These are phyloP conservation scores for Metacarcinus magister DNA, from an alignment of 2,888 invertebrate species.

Conservation along the genomic window DNA sequence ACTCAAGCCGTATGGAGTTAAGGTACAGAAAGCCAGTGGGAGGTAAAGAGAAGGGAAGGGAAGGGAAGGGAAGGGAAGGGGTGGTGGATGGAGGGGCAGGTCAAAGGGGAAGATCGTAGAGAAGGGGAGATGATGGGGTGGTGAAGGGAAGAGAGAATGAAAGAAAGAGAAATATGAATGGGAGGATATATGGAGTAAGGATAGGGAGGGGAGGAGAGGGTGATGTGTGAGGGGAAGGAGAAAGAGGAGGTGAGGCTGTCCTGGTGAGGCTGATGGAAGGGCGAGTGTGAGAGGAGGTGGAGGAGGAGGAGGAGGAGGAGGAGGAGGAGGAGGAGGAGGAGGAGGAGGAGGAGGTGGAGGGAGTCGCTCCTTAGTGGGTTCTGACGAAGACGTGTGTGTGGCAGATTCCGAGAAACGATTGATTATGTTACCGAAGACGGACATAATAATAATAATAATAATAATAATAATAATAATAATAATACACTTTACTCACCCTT, in stretches of 20 bases:
- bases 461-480: not conserved
- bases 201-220: not conserved
- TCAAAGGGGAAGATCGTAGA: not conserved
- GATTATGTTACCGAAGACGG: not conserved
- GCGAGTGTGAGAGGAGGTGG: not conserved
- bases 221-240: not conserved
- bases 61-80: not conserved
- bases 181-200: not conserved
- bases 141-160: not conserved
- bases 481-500: not conserved
- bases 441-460: not conserved
- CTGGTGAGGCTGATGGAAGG: not conserved
- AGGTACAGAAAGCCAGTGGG: conserved; percentile 42
- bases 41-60: not conserved
- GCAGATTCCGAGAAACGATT: not conserved
- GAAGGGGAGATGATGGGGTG: not conserved
- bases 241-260: not conserved
- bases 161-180: not conserved
- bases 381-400: too few species aligned
- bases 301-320: not conserved
- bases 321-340: not conserved
- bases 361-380: too few species aligned
- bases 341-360: not conserved
- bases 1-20: conserved; percentile 42
- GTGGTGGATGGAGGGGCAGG: not conserved